Evolutionary conservation across 2,113 vertebrate species (phyloP).

Genomic region (Marmota flaviventris): DNA sequence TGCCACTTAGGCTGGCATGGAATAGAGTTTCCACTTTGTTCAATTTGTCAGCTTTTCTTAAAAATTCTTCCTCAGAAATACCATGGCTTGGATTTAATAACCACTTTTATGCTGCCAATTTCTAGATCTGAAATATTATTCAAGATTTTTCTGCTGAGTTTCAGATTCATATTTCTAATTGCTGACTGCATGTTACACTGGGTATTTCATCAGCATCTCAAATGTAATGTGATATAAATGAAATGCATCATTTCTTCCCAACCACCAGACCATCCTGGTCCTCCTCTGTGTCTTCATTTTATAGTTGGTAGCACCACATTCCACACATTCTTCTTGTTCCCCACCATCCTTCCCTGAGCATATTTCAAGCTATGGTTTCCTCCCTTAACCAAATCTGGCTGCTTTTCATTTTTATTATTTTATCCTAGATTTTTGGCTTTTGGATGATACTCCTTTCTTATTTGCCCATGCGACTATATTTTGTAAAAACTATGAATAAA

Average conservation of each 20-base stretch:
- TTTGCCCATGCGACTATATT: neutral
- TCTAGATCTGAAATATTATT: neutral
- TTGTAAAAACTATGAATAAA: neutral
- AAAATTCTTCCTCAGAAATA: neutral
- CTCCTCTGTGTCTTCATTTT: neutral
- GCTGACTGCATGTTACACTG: neutral
- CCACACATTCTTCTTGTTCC: neutral
- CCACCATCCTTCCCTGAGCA: neutral
- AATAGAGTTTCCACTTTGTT: neutral
- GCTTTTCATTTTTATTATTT: neutral
- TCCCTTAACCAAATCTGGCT: neutral
- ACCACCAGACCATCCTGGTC: too few species aligned
- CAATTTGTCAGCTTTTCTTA: neutral
- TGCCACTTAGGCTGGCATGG: neutral
- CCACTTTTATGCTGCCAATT: neutral
- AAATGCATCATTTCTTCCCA: neutral
- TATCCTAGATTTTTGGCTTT: neutral
- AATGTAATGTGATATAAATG: neutral
- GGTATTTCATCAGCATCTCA: neutral
- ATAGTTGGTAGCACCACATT: neutral
- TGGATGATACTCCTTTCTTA: neutral
- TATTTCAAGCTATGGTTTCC: neutral
- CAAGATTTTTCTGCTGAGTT: neutral
- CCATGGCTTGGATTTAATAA: neutral
- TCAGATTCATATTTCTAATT: conserved; percentile 41